Base-by-base conservation (phyloP, 2,797 vertebrate species). In the Coregonus ussuriensis region DNA sequence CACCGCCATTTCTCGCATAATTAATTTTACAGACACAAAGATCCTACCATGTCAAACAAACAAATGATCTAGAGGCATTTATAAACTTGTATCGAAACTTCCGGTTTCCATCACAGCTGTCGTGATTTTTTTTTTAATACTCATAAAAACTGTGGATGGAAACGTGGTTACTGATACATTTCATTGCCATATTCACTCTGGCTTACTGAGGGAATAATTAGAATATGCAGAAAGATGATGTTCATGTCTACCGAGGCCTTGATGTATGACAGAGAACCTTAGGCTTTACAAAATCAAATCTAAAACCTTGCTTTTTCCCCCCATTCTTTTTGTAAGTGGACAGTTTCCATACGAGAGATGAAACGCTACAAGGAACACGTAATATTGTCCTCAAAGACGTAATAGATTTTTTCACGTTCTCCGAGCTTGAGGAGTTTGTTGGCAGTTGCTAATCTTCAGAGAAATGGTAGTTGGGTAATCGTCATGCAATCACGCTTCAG, bases 181-280 rank as follows among this genome's bases (percentile, higher is more conserved):
- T 69, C 70, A 68, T 73, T 76, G 71, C 29, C 66, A 33, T 35
- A 66, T 35, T 53, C 21, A 71, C 74, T 63, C 59, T 75, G 73
- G 59, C 53, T 71, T 74, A 53, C 25, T 53, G 53, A 51, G 14
- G n/a, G 63, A 79, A 67, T 72, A 76, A 72, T 79, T 75, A 68
- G 41, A 54, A 67, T 72, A 25, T 59, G 37, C 71, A 41, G 69
- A 21, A 21, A 71, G 72, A 66, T 70, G 52, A 79, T 71, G 67
- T 70, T 68, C 25, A 68, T 51, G 72, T 63, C 53, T 70, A 15
- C 13, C 11, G 15, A 65, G 47, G 69, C 29, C 41, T n/a, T 51
- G 37, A 71, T 75, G 18, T 71, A 74, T 35, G 21, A 75, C 68
- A 79, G 77, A 25, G 47, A 72, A 71, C 56, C 56, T 71, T 31